Base-by-base conservation (phyloP, 2,113 vertebrate species). In the Ellobius talpinus region DNA sequence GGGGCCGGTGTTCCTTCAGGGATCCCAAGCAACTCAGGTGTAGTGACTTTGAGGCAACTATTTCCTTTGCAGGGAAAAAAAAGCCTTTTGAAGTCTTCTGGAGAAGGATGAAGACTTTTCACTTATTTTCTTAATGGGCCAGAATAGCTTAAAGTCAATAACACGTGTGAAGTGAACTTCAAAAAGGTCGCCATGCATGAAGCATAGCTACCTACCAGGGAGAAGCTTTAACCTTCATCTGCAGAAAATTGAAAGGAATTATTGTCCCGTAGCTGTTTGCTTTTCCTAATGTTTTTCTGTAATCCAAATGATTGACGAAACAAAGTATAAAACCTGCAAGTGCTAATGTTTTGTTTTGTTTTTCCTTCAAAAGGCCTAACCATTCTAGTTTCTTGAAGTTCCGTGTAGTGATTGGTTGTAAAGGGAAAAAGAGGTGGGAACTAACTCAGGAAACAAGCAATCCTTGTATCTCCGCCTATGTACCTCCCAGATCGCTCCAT, bases 61-160 rank as follows among this genome's bases (percentile, higher is more conserved):
- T 92, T 92, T 95, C 88, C 26, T 95, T 68, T 63, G 73, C 45
- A 58, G 87, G 91, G 68, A 58, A n/a, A 52, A 66, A 36, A n/a
- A 95, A 78, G 0, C 61, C 42, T 50, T 73, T 76, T 82, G 87
- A 92, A 31, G 23, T 87, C 31, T 84, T 76, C 36, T 19, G 63
- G 92, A 87, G 72, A 72, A 79, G 70, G 17, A 93, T 52, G 47
- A 95, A n/a, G 36, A 95, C 78, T 39, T 95, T 94, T 63, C 47
- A 63, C 16, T 89, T 94, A 79, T 93, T 92, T 96, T 95, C 36
- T 86, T 81, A 92, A 72, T 95, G 66, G 33, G 29, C 95, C 73
- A 89, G 73, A 87, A 61, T 72, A 91, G 26, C 9, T 92, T 45
- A 31, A 90, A 93, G 81, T 97, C 90, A 93, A 12, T 84, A 87